A percentile compares a stretch with the other conserved stretches of the same genome.
Conservation (phyloP, 2,888 invertebrate species). For the Harpagoxenus sublaevis region DNA sequence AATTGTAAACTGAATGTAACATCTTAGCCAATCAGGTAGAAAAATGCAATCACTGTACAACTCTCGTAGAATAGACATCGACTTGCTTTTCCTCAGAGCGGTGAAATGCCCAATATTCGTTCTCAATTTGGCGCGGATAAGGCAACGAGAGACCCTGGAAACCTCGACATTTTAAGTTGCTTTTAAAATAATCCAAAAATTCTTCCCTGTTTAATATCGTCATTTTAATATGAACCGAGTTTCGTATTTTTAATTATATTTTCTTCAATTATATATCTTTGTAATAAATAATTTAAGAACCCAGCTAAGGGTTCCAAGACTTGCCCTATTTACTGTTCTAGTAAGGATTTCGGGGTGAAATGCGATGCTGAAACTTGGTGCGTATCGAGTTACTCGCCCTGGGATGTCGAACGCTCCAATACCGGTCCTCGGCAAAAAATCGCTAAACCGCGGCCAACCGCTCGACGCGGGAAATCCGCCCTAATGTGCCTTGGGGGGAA, state of each 20-base stretch:
- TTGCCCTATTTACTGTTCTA: neutral
- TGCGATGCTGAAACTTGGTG: neutral
- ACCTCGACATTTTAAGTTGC: neutral
- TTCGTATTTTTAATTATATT: slow-evolving; percentile 2
- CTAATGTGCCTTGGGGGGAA: slow-evolving; percentile 68
- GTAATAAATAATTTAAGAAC: slow-evolving; percentile 14
- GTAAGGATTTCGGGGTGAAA: slow-evolving; percentile 60
- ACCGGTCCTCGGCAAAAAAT: slow-evolving; percentile 15
- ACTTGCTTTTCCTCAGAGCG: neutral
- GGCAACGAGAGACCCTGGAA: neutral
- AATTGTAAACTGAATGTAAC: neutral
- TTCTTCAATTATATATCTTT: neutral
- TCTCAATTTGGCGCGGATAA: neutral
- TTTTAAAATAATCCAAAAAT: neutral
- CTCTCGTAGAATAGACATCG: slow-evolving; percentile 3
- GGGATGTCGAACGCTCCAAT: slow-evolving; percentile 58
- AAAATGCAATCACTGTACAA: slow-evolving; percentile 52
- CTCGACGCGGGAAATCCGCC: slow-evolving; percentile 34
- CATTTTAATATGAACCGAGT: neutral
- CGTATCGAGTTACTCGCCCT: neutral
- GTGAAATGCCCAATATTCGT: slow-evolving; percentile 2
- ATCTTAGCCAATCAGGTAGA: neutral
- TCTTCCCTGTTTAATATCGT: neutral
- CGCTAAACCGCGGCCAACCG: slow-evolving; percentile 54
- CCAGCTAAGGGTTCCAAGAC: neutral